Conservation (phyloP, 2,797 vertebrate species). For the Lepidocolaptes lacrymiger region DNA sequence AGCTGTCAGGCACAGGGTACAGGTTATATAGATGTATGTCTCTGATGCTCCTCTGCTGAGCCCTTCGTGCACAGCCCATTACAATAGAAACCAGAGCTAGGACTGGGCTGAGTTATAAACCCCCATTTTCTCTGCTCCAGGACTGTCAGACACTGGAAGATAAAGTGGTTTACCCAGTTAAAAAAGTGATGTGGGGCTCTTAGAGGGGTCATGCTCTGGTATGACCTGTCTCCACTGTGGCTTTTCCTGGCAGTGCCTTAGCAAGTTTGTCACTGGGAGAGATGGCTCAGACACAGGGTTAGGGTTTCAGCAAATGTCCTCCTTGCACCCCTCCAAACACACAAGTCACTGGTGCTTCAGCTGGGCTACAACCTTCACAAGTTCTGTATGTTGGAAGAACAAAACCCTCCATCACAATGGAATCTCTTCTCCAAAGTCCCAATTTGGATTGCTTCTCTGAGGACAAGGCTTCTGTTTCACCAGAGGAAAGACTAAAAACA, state of each 20-base stretch:
- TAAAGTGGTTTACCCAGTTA: not conserved
- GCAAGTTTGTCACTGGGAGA: not conserved
- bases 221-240: not conserved
- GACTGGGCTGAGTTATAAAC: not conserved
- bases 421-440: not conserved
- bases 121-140: not conserved
- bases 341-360: not conserved
- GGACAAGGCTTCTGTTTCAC: not conserved
- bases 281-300: not conserved
- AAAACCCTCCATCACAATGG: not conserved
- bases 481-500: not conserved
- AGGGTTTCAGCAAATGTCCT: not conserved
- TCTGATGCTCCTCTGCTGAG: not conserved
- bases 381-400: not conserved
- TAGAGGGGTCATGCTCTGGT: not conserved
- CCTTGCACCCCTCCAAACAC: not conserved
- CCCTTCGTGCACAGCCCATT: not conserved
- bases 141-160: not conserved
- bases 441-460: not conserved
- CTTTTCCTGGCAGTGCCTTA: not conserved
- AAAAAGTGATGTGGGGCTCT: not conserved
- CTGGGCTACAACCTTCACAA: not conserved
- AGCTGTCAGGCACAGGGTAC: not conserved
- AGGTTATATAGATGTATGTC: not conserved
- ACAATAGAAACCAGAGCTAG: not conserved